Percentiles rank a stretch among this genome's conserved stretches.
These are phyloP conservation scores for Herpailurus yagouaroundi DNA, from an alignment of 2,113 vertebrate genomes.

Conservation along the genomic window DNA sequence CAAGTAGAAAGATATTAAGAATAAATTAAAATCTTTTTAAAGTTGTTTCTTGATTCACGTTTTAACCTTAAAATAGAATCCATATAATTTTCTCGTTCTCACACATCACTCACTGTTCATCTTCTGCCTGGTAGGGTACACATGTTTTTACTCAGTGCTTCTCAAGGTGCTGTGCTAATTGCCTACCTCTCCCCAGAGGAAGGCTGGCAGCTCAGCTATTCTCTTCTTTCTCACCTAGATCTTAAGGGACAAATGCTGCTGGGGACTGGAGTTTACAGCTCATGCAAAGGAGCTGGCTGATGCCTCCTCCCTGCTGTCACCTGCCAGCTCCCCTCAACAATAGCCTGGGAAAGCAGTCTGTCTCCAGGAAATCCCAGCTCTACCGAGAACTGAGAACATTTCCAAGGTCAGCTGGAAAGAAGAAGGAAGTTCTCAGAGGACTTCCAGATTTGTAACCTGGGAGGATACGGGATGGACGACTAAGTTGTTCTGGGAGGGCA, in stretches of 20 bases:
- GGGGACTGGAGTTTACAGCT: background rate
- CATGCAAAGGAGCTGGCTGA: background rate
- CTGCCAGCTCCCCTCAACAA: background rate
- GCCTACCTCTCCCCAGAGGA: background rate
- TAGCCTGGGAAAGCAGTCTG: background rate
- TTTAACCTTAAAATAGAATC: constrained; percentile 59
- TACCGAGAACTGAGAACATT: background rate
- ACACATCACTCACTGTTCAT: background rate
- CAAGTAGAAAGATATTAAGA: constrained; percentile 22
- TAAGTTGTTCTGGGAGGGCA: background rate
- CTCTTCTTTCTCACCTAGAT: background rate
- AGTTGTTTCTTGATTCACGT: background rate
- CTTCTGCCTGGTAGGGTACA: background rate
- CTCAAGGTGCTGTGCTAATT: background rate
- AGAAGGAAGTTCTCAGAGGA: background rate
- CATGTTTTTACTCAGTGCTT: background rate
- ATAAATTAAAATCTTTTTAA: constrained; percentile 32
- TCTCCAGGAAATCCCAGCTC: background rate
- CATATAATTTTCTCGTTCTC: constrained; percentile 47
- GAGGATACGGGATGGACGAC: background rate
- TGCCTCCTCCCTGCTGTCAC: no score
- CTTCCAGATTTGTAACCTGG: background rate
- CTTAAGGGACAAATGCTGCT: background rate
- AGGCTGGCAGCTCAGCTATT: background rate
- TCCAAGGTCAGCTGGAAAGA: background rate